Evolutionary conservation across 2,888 invertebrate species (phyloP), one percentile per base, ranked within the genome.

Genomic region (Protodeltote pygarga): DNA sequence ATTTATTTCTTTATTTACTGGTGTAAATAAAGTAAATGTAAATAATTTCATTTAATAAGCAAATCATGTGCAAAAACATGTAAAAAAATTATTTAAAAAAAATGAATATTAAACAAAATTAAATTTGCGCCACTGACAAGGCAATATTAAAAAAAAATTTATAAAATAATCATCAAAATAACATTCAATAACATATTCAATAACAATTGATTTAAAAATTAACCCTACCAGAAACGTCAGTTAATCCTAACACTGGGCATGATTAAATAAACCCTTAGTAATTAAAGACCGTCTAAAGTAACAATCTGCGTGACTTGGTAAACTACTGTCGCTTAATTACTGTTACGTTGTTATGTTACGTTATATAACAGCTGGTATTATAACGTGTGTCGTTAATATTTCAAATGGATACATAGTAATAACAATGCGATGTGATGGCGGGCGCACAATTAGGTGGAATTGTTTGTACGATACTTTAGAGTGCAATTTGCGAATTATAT

Each of bases 401-500:
- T 85, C 85, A 83, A 83, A 85, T 83, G 84, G 84, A 82, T 85
- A 85, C 81, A 79, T 75, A 79, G 81, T 75, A 80, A 80, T 84
- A 86, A 87, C 85, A 86, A 86, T 82, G 76, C 74, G 72, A 71
- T 70, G 76, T 72, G 74, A 81, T 77, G 73, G 75, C 75, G 63
- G 77, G 71, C 80, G 81, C 81, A 83, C 87, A 81, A 83, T 83
- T 81, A 84, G 71, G 57, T 39, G 25, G 32, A 48, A 46, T 37
- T 24, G 8, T 0, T 0, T 45, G 38, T 39, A 29, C 78, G 72
- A 16, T 37, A 0, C 6, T 35, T 28, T 15, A 54, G 0, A 24
- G 75, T 79, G 80, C 73, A 47, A 0, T 28, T 24, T 25, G 4
- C 4, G 17, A 17, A 17, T 11, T 23, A 8, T 15, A 19, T 19